Evolutionary conservation across 2,797 vertebrate genomes (phyloP), one percentile per base, ranked within the genome.

Genomic region (Pipistrellus kuhlii): DNA sequence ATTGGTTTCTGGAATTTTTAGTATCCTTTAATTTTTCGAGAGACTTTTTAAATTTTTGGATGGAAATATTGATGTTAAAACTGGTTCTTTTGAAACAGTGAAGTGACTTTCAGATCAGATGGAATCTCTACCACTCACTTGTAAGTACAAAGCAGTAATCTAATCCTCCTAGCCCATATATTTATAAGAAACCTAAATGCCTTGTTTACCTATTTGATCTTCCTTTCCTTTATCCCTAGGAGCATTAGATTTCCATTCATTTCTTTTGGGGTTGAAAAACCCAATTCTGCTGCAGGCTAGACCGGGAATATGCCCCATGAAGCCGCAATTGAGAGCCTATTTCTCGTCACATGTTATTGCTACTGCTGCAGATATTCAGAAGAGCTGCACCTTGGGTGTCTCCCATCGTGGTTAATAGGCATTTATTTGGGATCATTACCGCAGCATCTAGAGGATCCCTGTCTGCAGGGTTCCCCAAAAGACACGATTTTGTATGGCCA

Each of bases 391-490:
- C 96, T 96, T 69, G 85, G 89, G 83, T 95, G 76, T 96, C 96
- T 91, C 87, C 7, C 91, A 76, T 93, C 6, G 17, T 80, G 81
- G 93, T 97, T 96, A 57, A 57, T 0, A 95, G 90, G 51, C 2
- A 0, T 95, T 97, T 94, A 97, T 93, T 57, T 64, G 96, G 96
- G 94, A 97, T 97, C 95, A 95, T 97, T 98, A 97, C 94, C 85
- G 25, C 96, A 97, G 88, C 88, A 95, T 80, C 81, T 94, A 87
- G 93, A 97, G 87, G 86, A 96, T 90, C 75, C 53, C 75, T 96
- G 62, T 62, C 10, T 91, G 78, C 96, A 3, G 73, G 78, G 71
- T 94, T 85, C 83, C 64, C 93, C 80, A 93, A 77, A 93, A 94
- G 95, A 97, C 69, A 97, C 85, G 68, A 94, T 78, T 88, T 94